Percentiles rank a stretch among this genome's conserved stretches.
Evolutionary conservation across 2,797 vertebrate species (phyloP).

Genomic region (Heliangelus exortis): DNA sequence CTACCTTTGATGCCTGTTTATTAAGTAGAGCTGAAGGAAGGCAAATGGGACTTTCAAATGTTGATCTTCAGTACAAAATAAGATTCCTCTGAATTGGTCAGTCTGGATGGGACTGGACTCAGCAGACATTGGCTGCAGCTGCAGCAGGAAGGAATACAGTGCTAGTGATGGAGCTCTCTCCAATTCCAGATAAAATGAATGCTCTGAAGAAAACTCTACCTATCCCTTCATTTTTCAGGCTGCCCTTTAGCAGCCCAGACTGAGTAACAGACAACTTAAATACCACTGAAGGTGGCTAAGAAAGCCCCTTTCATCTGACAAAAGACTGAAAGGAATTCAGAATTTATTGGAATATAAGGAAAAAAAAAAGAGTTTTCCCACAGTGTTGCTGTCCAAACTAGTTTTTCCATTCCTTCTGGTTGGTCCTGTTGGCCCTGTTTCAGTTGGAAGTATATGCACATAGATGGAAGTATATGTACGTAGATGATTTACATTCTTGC

Average conservation of each 20-base stretch:
- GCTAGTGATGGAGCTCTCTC: background rate
- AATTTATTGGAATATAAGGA: background rate
- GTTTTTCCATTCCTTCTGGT: rapidly evolving
- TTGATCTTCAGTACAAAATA: background rate
- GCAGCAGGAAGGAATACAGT: background rate
- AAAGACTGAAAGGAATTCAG: background rate
- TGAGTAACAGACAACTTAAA: background rate
- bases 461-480: background rate
- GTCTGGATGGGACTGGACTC: background rate
- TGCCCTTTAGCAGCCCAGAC: background rate
- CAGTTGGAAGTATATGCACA: background rate
- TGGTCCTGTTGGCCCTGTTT: too few relatives aligned
- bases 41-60: background rate
- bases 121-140: background rate
- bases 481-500: background rate
- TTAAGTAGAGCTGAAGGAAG: background rate
- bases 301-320: background rate
- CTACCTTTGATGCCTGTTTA: background rate
- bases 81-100: rapidly evolving
- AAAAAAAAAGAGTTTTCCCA: background rate
- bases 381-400: background rate
- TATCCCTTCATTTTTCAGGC: background rate
- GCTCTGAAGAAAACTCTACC: background rate
- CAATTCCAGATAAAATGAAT: background rate
- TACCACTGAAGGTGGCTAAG: background rate